A percentile compares a stretch with the other conserved stretches of the same genome.
phyloP scores from a whole-genome alignment of 2,888 invertebrate genomes.

The Yponomeuta malinellus region DNA sequence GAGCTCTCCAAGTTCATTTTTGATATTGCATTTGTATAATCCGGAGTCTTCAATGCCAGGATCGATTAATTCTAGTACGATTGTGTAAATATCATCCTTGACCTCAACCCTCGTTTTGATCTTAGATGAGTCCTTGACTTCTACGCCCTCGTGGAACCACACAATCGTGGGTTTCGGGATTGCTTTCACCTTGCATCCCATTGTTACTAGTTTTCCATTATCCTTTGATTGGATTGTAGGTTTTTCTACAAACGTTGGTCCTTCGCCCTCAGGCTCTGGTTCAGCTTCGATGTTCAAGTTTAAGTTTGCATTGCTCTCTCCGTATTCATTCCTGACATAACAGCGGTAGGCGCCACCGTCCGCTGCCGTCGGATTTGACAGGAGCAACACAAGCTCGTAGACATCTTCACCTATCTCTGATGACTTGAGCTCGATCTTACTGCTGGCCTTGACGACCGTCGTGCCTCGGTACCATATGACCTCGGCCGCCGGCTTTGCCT shows the following conservation, averaged over 20 bases:
- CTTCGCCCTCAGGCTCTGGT: conserved; percentile 94
- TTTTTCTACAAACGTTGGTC: conserved; percentile 95
- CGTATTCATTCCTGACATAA: conserved; percentile 95
- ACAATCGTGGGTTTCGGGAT: conserved; percentile 68
- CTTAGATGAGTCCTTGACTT: conserved; percentile 88
- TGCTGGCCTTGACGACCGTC: conserved; percentile 87
- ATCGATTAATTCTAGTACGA: conserved; percentile 90
- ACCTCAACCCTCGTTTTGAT: conserved; percentile 87
- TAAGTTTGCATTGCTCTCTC: conserved; percentile 97
- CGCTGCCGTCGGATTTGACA: conserved; percentile 70
- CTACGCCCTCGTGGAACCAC: conserved; percentile 71
- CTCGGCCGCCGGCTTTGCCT: conserved; percentile 95
- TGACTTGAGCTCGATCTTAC: conserved; percentile 88
- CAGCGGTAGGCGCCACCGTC: conserved; percentile 83
- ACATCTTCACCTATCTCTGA: conserved; percentile 87
- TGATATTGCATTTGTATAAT: conserved; percentile 97
- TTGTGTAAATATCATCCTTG: conserved; percentile 87
- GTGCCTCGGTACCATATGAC: conserved; percentile 97
- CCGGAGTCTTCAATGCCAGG: conserved; percentile 97
- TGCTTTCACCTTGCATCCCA: conserved; percentile 72
- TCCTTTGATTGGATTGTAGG: conserved; percentile 88
- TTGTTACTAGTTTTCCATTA: conserved; percentile 67
- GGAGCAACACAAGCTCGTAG: conserved; percentile 86
- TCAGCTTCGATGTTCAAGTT: conserved; percentile 98
- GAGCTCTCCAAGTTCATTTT: conserved; percentile 96